Base-by-base conservation (phyloP, 2,113 vertebrate genomes). In the Aix galericulata region DNA sequence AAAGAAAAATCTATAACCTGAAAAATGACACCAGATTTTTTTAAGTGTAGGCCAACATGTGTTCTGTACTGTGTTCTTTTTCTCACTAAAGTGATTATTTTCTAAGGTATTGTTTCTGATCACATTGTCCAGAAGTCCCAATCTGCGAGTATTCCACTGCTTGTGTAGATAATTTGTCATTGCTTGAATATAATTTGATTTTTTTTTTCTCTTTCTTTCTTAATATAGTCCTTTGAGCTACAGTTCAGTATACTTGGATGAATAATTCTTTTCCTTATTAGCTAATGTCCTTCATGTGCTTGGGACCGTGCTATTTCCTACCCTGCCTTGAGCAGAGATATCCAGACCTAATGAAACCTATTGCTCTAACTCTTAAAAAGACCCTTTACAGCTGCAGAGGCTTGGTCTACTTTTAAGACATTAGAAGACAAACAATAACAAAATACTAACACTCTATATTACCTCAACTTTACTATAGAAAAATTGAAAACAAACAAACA, bases 201-300 rank as follows among this genome's bases (percentile, higher is more conserved):
- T 4, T 20, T 25, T 77, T 76, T 59, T 58, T 17, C 1, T 53
- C 10, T 1, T 8, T 83, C 26, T 94, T 31, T 89, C 40, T 91
- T 91, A 59, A 59, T 90, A 50, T 58, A 88, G 50, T 82, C 40
- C 14, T 66, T 16, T 73, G 67, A 86, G 23, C 76, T 94, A 42
- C 50, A 59, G 36, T 83, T 88, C 60, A 72, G n/a, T 27, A 22
- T 95, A 67, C 29, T 59, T 71, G 64, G 8, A 42, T 72, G n/a
- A 75, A 64, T 88, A 83, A 67, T 94, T 75, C 2, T 77, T 93
- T 91, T 40, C 67, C 56, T 92, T 89, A 53, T 69, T 78, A 86
- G 56, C 83, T 72, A n/a, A 74, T 29, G 22, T 75, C 56, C 31
- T 81, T 89, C 32, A n/a, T 46, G 16, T 1, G 0, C 56, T 67